Percentiles rank a stretch among this genome's conserved stretches.
These are phyloP conservation scores for Saturnia pavonia DNA, from an alignment of 2,888 invertebrate species.

Conservation along the genomic window DNA sequence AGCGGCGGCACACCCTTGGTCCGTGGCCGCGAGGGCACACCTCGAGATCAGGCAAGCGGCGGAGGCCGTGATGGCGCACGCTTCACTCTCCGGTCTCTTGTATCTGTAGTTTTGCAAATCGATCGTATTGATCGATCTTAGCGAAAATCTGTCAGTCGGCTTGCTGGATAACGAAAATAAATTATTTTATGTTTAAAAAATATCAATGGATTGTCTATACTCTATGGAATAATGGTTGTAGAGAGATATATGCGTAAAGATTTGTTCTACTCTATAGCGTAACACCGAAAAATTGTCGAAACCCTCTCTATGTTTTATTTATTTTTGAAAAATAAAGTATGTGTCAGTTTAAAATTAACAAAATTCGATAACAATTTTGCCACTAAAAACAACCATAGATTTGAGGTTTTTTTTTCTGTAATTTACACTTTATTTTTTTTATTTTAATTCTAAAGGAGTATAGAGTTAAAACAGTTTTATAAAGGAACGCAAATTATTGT, in stretches of 20 bases:
- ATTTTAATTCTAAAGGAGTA: neutral
- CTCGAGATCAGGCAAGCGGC: constrained; percentile 96
- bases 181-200: neutral
- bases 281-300: neutral
- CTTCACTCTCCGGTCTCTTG: constrained; percentile 88
- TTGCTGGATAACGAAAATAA: neutral
- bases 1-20: constrained; percentile 92
- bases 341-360: neutral
- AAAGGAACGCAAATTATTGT: neutral
- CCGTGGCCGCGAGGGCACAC: constrained; percentile 89
- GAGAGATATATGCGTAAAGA: neutral
- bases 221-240: neutral
- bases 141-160: neutral
- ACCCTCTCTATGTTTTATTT: neutral
- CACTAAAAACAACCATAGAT: neutral
- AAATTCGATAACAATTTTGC: neutral
- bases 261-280: neutral
- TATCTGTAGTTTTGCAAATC: constrained; percentile 46
- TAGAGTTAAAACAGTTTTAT: neutral
- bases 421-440: neutral
- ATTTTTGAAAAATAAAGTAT: neutral
- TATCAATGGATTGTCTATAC: neutral
- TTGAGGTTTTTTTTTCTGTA: neutral
- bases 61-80: constrained; percentile 94
- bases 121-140: neutral